Evolutionary conservation across 2,888 invertebrate species (phyloP), one percentile per base, ranked within the genome.

Genomic region (Agrenia bidenticulata): DNA sequence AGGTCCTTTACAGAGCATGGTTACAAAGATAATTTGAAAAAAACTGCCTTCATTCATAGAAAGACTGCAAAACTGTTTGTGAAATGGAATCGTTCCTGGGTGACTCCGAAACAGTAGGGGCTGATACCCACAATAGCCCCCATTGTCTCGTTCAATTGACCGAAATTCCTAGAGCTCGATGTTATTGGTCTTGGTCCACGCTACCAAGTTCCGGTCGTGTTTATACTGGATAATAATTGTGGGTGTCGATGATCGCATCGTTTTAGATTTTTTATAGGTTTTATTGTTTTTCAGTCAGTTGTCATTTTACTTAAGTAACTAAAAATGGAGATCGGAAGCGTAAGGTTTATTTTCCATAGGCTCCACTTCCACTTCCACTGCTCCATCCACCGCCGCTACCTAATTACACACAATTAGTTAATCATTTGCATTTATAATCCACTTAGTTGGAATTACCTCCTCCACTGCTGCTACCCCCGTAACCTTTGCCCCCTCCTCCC

Each of bases 151-250:
- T 9, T 62, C 75, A 1, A 70, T 63, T 21, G 72, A 72, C 75
- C 75, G 74, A 39, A 71, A 75, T 2, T 73, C 69, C 5, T 73
- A 26, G 9, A 71, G 61, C n/a, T 71, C 75, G 54, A 75, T 73
- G n/a, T 61, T 50, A 17, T 73, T 61, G 0, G 49, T 9, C 27
- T 72, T 72, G 1, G 75, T 73, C 70, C 70, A 75, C 15, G 73
- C 59, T 11, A 72, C 73, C 2, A 73, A 45, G 41, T 69, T 72
- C 27, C 59, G 49, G 13, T 63, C 73, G 54, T 72, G 70, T 2
- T 57, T 39, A 0, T 66, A 24, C 41, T 70, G 66, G 53, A 72
- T 72, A 2, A 45, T 62, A 58, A 73, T 68, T 73, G 74, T 74
- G 11, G 74, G 74, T 1, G 73, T 73, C 1, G 69, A 61, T 7